Base-by-base conservation (phyloP, 2,113 vertebrate genomes). In the Bufo gargarizans region DNA sequence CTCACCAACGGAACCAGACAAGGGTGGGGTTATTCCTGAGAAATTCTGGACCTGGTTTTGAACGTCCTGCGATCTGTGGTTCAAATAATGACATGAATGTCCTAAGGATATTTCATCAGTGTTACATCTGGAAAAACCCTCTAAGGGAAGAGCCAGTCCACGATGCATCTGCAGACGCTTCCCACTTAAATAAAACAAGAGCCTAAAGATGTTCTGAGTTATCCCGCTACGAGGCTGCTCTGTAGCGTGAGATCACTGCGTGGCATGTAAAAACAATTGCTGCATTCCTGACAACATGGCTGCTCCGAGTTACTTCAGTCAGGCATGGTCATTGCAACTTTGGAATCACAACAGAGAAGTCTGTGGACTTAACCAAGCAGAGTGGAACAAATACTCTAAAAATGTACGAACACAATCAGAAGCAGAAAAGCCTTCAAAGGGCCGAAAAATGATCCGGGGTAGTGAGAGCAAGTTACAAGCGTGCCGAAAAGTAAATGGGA, bases 211-310 rank as follows among this genome's bases (percentile, higher is more conserved):
- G 77, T 56, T 71, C 17, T 59, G 8, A 6, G 56, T 77, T 86
- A 49, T 16, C 85, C n/a, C 10, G 47, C 47, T 55, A 77, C 17
- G 65, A 50, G 55, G 50, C 61, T 59, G 61, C 17, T 43, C 56
- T 16, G 69, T 63, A 63, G 82, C 86, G 69, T 82, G 67, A 76
- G 56, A 82, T 88, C 63, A 65, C 22, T 33, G 53, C 17, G 56
- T 19, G 53, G 82, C 86, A 55, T 82, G 43, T 88, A 83, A 74
- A 83, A 88, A 88, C 80, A 88, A 50, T 80, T 11, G 50, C 61
- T n/a, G 77, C 77, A 87, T 87, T 80, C 77, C 77, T 71, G 14
- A 80, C 76, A 81, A 50, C 45, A 80, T 71, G 77, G 61, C 77
- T 55, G 82, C 6, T 72, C 22, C 6, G 22, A 85, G 67, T 85